Evolutionary conservation across 2,888 invertebrate species (phyloP).

Genomic region (Odontomyia ornata): DNA sequence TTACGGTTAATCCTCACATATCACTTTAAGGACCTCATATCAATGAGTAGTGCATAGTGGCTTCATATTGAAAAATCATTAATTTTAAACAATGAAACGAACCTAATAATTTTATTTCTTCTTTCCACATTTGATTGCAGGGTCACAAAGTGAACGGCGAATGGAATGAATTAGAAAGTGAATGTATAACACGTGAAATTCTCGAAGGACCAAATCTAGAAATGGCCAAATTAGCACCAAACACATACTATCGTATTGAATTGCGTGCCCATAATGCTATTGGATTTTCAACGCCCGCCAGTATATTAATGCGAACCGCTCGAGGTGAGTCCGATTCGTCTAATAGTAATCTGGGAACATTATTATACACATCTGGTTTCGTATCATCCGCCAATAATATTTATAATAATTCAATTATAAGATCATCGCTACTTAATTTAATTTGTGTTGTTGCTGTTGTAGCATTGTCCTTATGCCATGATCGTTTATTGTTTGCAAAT

Average conservation of each 20-base stretch:
- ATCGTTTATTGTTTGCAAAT: constrained; percentile 44
- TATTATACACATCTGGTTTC: constrained; percentile 64
- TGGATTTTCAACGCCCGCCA: constrained; percentile 81
- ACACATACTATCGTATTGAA: constrained; percentile 85
- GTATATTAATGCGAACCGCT: constrained; percentile 83
- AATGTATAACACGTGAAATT: constrained; percentile 70
- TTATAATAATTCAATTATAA: constrained; percentile 39
- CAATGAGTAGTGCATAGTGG: too few species aligned
- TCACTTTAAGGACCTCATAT: too few species aligned
- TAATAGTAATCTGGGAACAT: constrained; percentile 63
- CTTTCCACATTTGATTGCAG: constrained; percentile 64
- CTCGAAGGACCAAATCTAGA: constrained; percentile 74
- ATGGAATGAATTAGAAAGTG: constrained; percentile 69
- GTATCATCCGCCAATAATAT: constrained; percentile 60
- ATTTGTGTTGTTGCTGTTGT: constrained; percentile 56
- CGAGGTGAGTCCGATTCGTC: constrained; percentile 78
- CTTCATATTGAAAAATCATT: too few species aligned
- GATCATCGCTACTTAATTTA: constrained; percentile 56
- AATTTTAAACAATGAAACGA: too few species aligned
- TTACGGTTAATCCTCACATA: too few species aligned
- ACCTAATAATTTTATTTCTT: too few species aligned
- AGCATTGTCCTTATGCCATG: constrained; percentile 45
- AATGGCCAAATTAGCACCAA: constrained; percentile 75
- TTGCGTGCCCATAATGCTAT: constrained; percentile 86
- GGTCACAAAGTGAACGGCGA: constrained; percentile 73